phyloP scores from a whole-genome alignment of 2,113 vertebrate species.

The Opisthocomus hoazin region DNA sequence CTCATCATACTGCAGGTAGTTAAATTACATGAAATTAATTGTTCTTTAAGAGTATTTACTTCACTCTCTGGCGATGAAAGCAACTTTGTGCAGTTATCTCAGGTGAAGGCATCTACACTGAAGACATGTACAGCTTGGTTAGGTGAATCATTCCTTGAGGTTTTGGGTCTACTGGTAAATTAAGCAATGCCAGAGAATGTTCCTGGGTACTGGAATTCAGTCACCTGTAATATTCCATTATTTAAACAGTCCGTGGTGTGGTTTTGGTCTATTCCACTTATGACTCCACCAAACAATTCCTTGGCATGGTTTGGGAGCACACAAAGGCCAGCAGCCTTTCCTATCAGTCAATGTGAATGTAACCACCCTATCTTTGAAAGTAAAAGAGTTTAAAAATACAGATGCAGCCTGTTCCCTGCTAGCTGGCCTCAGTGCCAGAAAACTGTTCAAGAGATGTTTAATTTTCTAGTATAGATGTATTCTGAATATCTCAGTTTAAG shows the following conservation, averaged over 20 bases:
- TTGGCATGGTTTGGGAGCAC: background rate
- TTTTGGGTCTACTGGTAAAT: background rate
- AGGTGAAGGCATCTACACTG: background rate
- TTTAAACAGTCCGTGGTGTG: background rate
- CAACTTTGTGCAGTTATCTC: background rate
- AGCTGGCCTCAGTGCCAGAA: background rate
- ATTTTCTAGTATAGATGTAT: background rate
- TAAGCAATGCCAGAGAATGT: background rate
- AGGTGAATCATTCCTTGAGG: background rate
- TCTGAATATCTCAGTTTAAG: background rate
- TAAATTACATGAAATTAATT: background rate
- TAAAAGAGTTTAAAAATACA: background rate
- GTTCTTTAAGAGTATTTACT: background rate
- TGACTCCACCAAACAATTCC: background rate
- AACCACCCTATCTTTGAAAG: background rate
- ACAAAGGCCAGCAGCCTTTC: background rate
- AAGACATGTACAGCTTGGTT: background rate
- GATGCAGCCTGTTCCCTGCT: background rate
- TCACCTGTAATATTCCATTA: background rate
- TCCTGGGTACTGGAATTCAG: background rate
- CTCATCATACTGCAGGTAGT: background rate
- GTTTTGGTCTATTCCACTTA: background rate
- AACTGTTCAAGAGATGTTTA: background rate
- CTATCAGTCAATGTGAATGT: background rate
- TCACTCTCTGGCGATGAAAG: background rate